phyloP scores from a whole-genome alignment of 2,888 invertebrate species.

The Pocota personata region DNA sequence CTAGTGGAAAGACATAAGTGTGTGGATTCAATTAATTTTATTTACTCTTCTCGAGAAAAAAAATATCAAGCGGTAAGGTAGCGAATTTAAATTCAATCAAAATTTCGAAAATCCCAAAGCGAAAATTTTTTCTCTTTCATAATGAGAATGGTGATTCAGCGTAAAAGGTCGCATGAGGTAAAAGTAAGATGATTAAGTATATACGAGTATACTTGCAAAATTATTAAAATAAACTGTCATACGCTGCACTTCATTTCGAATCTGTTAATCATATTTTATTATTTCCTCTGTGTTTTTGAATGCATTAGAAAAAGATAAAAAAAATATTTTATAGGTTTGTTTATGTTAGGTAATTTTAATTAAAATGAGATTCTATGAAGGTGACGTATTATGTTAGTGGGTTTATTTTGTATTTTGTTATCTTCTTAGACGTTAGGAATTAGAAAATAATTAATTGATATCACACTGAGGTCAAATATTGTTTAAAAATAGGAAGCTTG shows the following conservation, averaged over 20 bases:
- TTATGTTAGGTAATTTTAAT: background rate
- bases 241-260: background rate
- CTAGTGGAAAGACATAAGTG: background rate
- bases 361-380: background rate
- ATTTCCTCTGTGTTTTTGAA: background rate
- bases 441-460: background rate
- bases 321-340: background rate
- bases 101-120: background rate
- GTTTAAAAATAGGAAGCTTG: background rate
- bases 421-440: background rate
- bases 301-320: background rate
- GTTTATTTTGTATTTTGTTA: background rate
- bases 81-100: constrained; percentile 19
- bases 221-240: constrained; percentile 4
- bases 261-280: background rate
- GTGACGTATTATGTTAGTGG: background rate
- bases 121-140: background rate
- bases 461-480: background rate
- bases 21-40: constrained; percentile 12
- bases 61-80: constrained; percentile 16
- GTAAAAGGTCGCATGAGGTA: background rate
- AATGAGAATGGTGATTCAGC: constrained; percentile 25
- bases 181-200: constrained; percentile 1
- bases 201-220: background rate
- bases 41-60: background rate